Evolutionary conservation across 1,140 invertebrate genomes (phyloP).

Genomic region (Meloidogyne hapla): DNA sequence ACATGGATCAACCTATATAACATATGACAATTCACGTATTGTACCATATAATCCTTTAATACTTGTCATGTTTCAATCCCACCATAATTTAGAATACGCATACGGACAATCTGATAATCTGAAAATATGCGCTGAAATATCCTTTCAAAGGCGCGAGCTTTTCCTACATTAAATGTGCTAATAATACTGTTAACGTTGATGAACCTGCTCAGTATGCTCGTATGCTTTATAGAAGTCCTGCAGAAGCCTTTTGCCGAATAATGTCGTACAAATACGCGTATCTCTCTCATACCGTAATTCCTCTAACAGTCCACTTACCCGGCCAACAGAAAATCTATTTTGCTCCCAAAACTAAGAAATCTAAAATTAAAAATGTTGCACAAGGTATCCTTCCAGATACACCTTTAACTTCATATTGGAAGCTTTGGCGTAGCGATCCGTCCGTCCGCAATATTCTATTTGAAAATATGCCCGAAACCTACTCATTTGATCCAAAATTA

Average conservation of each 20-base stretch:
- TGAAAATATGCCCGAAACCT: slow-evolving; percentile 19
- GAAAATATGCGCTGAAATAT: slow-evolving; percentile 10
- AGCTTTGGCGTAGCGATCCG: background rate
- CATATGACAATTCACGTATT: background rate
- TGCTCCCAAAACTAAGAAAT: background rate
- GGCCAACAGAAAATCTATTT: background rate
- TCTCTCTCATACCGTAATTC: background rate
- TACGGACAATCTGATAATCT: slow-evolving; percentile 8
- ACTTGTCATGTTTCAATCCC: background rate
- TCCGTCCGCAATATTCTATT: background rate
- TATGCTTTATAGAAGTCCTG: background rate
- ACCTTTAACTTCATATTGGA: slow-evolving; percentile 9
- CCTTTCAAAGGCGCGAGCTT: slow-evolving; percentile 6
- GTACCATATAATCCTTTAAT: slow-evolving; percentile 17
- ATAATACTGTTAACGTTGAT: background rate
- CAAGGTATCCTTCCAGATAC: background rate
- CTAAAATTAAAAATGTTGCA: background rate
- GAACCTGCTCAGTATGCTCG: slow-evolving; percentile 7
- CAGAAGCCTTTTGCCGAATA: background rate
- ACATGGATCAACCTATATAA: background rate
- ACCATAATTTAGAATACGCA: slow-evolving; percentile 11
- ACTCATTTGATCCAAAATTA: background rate
- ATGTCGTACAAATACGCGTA: background rate
- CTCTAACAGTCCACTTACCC: background rate
- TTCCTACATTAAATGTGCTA: background rate